These are phyloP conservation scores for Catharus minimus DNA, from an alignment of 2,113 vertebrate species.

Conservation along the genomic window DNA sequence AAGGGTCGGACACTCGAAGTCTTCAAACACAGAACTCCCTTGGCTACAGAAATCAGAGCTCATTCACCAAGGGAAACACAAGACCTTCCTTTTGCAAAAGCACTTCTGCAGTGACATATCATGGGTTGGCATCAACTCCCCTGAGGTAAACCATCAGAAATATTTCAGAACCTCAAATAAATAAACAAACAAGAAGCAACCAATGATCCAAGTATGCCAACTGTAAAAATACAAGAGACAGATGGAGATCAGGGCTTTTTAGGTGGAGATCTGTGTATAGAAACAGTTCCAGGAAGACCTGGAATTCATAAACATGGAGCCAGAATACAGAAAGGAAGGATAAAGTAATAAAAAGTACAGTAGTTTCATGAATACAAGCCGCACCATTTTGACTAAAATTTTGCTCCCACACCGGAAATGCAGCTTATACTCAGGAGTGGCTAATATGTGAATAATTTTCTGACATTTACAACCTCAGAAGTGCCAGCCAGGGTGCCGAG, in stretches of 20 bases:
- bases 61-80: background rate
- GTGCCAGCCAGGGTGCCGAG: no score
- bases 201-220: background rate
- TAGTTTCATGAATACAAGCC: no score
- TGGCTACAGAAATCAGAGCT: background rate
- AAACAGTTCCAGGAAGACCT: background rate
- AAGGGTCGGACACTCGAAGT: background rate
- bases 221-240: background rate
- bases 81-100: background rate
- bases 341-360: background rate
- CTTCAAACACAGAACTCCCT: background rate
- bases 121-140: background rate
- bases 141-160: background rate
- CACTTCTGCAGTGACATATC: background rate
- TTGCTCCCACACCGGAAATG: no score
- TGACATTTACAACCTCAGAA: no score
- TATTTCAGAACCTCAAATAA: conserved; percentile 13
- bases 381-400: no score
- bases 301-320: background rate
- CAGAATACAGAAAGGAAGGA: background rate
- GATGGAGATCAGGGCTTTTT: background rate
- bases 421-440: no score
- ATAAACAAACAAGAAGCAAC: conserved; percentile 10
- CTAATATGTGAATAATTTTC: no score
- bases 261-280: background rate